Evolutionary conservation across 2,113 vertebrate species (phyloP), one percentile per base, ranked within the genome.

Genomic region (Lota lota): DNA sequence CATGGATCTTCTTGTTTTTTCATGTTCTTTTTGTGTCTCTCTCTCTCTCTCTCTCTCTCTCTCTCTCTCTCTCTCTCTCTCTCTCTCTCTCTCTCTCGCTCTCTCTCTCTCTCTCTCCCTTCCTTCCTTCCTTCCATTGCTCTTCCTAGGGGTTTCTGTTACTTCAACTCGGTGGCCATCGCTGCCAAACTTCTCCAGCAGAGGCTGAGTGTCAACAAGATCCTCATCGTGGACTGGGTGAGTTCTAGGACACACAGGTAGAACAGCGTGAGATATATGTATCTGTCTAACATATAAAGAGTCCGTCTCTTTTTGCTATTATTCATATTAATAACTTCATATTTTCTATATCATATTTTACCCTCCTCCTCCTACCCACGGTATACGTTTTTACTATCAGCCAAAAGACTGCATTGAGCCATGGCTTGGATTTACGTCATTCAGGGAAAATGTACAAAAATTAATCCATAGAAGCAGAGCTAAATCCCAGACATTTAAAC

Each of bases 191-290:
- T 99, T 64, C 91, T 99, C 66, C 97, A 98, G 85, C 96, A 97
- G 88, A 94, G 95, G 72, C 89, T 99, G 77, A 97, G 93, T 0
- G 94, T 99, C 90, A 96, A 94, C 86, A 99, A 97, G 91, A 94
- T 97, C 87, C 94, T 99, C 73, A 99, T 99, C 0, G 95, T 99
- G 80, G 97, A 99, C 90, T 98, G 97, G 97, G 97, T 99, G 85
- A 94, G 96, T 92, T 60, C 59, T 22, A n/a, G 11, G 2, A 22
- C 12, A 4, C 56, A 36, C 36, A 28, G 22, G 16, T 18, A 17
- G 53, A 56, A 16, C 5, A 14, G 40, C 10, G 53, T 53, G 28
- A 33, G 28, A 33, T 6, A 33, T 33, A 47, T 47, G 10, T 47
- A 47, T 47, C 40, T 2, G 40, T 47, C 28, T 47, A 47, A 47